Percentiles rank a stretch among this genome's conserved stretches.
Evolutionary conservation across 2,888 invertebrate genomes (phyloP).

Genomic region (Disparrhopalites patrizii): DNA sequence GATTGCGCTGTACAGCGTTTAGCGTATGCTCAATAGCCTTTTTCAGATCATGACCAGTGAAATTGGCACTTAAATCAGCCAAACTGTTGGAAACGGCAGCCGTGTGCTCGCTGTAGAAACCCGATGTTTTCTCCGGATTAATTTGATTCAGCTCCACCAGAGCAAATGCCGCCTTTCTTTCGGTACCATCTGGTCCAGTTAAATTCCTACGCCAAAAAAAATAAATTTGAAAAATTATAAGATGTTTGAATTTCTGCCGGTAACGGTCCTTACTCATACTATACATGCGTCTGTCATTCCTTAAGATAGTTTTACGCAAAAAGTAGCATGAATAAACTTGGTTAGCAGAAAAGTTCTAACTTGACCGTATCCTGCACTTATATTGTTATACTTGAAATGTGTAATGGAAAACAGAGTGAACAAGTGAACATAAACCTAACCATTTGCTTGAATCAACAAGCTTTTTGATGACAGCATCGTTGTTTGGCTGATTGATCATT

Average conservation of each 20-base stretch:
- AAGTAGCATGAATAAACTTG: no score
- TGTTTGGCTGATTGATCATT: conserved; percentile 37
- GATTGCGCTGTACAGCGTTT: not conserved
- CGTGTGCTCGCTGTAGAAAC: not conserved
- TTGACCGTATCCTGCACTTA: no score
- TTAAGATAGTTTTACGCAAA: no score
- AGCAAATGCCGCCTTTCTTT: conserved; percentile 9
- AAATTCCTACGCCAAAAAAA: not conserved
- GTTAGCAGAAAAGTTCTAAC: no score
- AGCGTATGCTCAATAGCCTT: not conserved
- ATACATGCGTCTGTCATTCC: no score
- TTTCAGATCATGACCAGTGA: conserved; percentile 9
- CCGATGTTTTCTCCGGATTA: not conserved
- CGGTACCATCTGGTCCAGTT: not conserved
- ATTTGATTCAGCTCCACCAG: conserved; percentile 22
- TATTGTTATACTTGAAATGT: no score
- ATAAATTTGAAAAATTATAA: not conserved
- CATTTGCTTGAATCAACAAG: conserved; percentile 14
- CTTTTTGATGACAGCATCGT: conserved; percentile 28
- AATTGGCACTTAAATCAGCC: conserved; percentile 13
- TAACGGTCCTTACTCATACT: no score
- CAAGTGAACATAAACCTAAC: not conserved
- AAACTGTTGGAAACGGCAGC: conserved; percentile 6
- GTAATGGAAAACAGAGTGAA: no score
- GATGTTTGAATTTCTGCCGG: no score